Evolutionary conservation across 2,888 invertebrate species (phyloP).

Genomic region (Pseudococcus viburni): DNA sequence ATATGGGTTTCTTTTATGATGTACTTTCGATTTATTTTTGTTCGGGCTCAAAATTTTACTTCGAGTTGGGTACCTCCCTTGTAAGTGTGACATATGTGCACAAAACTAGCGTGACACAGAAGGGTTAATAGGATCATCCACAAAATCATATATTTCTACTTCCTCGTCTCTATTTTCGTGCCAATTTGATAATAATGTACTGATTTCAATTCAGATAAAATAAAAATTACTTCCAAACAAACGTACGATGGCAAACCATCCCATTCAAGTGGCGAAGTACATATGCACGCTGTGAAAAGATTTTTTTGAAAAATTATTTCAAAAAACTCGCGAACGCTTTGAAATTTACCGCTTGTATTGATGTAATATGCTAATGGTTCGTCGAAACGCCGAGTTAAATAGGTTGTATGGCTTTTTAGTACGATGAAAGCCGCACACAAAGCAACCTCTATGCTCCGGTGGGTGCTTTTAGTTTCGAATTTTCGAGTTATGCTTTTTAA

Average conservation of each 20-base stretch:
- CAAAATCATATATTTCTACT: not conserved
- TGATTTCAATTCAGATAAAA: not conserved
- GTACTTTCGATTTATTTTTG: too few relatives aligned
- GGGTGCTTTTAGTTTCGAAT: slow-evolving; percentile 47
- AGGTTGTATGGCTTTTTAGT: slow-evolving; percentile 43
- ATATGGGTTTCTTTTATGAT: too few relatives aligned
- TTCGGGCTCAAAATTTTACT: too few relatives aligned
- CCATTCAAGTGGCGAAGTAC: not conserved
- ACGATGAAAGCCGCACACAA: slow-evolving; percentile 24
- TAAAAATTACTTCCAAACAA: not conserved
- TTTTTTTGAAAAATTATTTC: slow-evolving; percentile 20
- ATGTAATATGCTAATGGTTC: slow-evolving; percentile 58
- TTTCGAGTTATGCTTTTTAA: slow-evolving; percentile 38
- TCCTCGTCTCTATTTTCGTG: not conserved
- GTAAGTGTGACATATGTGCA: too few relatives aligned
- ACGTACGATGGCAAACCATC: not conserved
- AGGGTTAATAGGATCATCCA: not conserved
- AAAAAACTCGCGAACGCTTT: slow-evolving; percentile 48
- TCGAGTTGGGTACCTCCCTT: too few relatives aligned
- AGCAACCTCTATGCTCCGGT: slow-evolving; percentile 22
- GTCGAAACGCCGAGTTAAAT: slow-evolving; percentile 28
- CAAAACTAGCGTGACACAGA: too few relatives aligned
- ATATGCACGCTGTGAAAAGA: not conserved
- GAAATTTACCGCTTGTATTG: slow-evolving; percentile 50
- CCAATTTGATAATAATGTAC: not conserved